Evolutionary conservation across 2,797 vertebrate species (phyloP).

Genomic region (Calcarius lapponicus): DNA sequence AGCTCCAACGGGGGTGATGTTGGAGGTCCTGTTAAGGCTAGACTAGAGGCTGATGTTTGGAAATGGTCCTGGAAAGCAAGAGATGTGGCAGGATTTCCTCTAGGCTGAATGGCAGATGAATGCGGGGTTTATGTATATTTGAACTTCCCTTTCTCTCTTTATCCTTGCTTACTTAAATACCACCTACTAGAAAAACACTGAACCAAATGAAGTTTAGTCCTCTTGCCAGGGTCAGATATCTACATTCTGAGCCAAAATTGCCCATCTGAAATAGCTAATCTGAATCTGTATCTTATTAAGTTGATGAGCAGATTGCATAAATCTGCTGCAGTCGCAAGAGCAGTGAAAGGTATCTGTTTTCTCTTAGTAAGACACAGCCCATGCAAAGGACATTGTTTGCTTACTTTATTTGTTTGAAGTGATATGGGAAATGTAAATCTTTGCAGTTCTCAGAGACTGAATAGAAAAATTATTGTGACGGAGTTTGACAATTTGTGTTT

Average conservation of each 20-base stretch:
- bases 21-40: not conserved
- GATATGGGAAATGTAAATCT: conserved; percentile 7
- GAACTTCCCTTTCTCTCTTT: not conserved
- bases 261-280: not conserved
- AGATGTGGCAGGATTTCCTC: not conserved
- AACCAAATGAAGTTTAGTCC: not conserved
- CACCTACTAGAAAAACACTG: not conserved
- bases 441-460: not conserved
- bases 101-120: not conserved
- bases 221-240: not conserved
- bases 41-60: not conserved
- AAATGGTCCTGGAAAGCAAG: not conserved
- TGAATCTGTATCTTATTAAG: conserved; percentile 7
- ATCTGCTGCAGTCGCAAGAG: not conserved
- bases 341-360: conserved; percentile 18
- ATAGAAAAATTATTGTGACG: not conserved
- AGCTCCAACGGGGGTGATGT: not conserved
- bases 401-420: conserved; percentile 34
- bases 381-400: not conserved
- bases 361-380: not conserved
- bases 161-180: not conserved
- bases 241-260: not conserved
- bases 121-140: not conserved
- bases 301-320: not conserved
- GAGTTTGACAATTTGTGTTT: not conserved